These are phyloP conservation scores for Scomber japonicus DNA, from an alignment of 2,113 vertebrate species.

Conservation along the genomic window DNA sequence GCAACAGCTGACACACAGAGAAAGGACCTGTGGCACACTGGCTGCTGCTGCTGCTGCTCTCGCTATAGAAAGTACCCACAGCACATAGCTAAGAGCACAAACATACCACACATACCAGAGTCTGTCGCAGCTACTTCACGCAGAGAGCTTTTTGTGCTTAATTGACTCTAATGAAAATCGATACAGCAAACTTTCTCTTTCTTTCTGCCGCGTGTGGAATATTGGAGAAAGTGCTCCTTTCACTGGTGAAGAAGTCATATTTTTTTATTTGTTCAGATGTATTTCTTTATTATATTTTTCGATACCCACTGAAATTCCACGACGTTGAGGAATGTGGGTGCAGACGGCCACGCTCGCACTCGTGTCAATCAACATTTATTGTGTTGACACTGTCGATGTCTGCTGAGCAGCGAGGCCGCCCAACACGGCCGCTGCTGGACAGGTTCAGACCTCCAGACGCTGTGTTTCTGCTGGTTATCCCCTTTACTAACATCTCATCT, in stretches of 20 bases:
- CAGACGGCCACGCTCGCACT: constrained; percentile 36
- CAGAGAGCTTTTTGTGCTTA: not conserved
- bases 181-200: not conserved
- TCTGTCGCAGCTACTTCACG: constrained; percentile 6
- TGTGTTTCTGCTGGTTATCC: not conserved
- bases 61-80: constrained; percentile 49
- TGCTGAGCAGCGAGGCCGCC: constrained; percentile 11
- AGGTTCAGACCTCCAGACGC: not conserved
- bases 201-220: not conserved
- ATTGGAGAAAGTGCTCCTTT: not conserved
- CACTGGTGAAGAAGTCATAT: not conserved
- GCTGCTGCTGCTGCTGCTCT: constrained; percentile 26
- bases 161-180: constrained; percentile 16
- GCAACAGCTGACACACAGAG: constrained; percentile 70
- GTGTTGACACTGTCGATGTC: constrained; percentile 41
- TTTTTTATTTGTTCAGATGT: constrained; percentile 45
- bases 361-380: constrained; percentile 27
- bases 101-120: constrained; percentile 51
- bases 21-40: constrained; percentile 42
- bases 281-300: constrained; percentile 22
- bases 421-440: not conserved
- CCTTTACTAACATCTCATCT: too few relatives aligned
- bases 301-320: constrained; percentile 22
- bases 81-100: constrained; percentile 40
- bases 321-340: not conserved